These are phyloP conservation scores for human (Homo sapiens) DNA, from an alignment of 2,113 vertebrate species.

Conservation along the genomic window GRCh38 chr3:178907001-178907500, in stretches of 20 bases:
- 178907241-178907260: neutral
- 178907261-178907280: neutral
- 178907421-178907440: neutral
- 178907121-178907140: neutral
- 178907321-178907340: neutral
- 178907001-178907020: constrained; percentile 37
- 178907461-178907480: neutral
- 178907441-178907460: neutral
- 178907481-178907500: neutral
- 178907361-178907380: neutral
- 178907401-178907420: neutral
- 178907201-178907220: neutral
- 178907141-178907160: neutral
- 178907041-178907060: constrained; percentile 3
- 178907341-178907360: neutral
- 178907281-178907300: neutral
- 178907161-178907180: neutral
- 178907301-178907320: neutral
- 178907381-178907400: neutral
- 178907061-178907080: neutral
- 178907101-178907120: neutral
- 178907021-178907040: neutral
- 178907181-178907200: neutral
- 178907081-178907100: neutral
- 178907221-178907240: neutral